Conservation (phyloP, 2,797 vertebrate species). For the Alcedo atthis region DNA sequence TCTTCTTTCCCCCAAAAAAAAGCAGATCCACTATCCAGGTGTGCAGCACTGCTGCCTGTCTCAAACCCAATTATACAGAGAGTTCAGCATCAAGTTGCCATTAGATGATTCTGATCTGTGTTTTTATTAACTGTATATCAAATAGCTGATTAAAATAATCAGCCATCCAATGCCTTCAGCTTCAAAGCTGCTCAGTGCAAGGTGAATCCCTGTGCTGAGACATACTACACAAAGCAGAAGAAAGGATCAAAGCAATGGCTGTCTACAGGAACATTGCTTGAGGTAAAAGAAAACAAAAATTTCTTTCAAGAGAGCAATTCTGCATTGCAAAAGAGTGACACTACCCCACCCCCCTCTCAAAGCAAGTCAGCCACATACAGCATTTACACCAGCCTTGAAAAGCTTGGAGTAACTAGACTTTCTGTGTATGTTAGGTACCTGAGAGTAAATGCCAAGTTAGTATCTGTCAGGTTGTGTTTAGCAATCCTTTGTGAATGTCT, state of each 20-base stretch:
- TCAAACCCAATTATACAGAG: not conserved
- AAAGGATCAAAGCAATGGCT: not conserved
- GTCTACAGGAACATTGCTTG: not conserved
- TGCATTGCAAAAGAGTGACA: not conserved
- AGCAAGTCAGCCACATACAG: not conserved
- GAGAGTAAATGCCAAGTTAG: not conserved
- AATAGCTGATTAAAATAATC: not conserved
- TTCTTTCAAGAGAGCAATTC: not conserved
- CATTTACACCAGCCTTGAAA: not conserved
- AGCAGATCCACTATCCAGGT: not conserved
- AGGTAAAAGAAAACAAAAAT: not conserved
- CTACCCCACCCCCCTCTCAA: not conserved
- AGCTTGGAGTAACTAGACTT: not conserved
- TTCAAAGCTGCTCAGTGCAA: constrained; percentile 1
- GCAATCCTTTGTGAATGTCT: not conserved
- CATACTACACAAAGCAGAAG: not conserved
- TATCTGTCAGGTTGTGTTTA: not conserved
- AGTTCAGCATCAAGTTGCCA: not conserved
- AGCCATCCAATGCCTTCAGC: not conserved
- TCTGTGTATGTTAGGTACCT: not conserved
- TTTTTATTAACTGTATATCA: not conserved
- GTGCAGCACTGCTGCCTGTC: not conserved
- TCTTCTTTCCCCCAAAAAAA: not conserved
- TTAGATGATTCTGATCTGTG: not conserved
- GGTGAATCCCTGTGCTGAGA: not conserved